A percentile compares a stretch with the other conserved stretches of the same genome.
Conservation (phyloP, 2,797 vertebrate genomes). For the Oreonectes daqikongensis region DNA sequence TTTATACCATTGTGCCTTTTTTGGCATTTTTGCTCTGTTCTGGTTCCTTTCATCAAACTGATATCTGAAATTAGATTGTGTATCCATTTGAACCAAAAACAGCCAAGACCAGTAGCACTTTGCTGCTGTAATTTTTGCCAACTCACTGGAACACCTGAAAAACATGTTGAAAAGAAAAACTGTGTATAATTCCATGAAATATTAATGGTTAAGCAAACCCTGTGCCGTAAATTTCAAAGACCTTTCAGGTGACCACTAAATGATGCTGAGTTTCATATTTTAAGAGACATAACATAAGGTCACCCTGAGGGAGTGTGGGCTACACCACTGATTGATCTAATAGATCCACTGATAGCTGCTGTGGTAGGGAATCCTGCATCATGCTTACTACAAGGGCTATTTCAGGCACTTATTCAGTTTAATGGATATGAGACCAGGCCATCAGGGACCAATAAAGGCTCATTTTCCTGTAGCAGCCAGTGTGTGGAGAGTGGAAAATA, state of each 20-base stretch:
- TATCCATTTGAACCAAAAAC: conserved; percentile 20
- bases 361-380: conserved; percentile 44
- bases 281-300: conserved; percentile 33
- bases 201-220: conserved; percentile 29
- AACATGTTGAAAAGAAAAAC: conserved; percentile 1
- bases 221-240: not conserved
- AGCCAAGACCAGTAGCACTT: conserved; percentile 22
- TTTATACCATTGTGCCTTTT: not conserved
- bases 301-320: conserved; percentile 40
- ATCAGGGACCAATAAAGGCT: conserved; percentile 68
- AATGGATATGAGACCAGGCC: conserved; percentile 71
- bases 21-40: conserved; percentile 10
- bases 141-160: not conserved
- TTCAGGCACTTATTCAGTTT: conserved; percentile 55
- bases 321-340: conserved; percentile 25
- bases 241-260: conserved; percentile 23
- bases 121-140: not conserved
- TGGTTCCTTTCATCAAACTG: conserved; percentile 15
- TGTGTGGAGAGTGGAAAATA: conserved; percentile 60
- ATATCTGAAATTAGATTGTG: conserved; percentile 33
- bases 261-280: conserved; percentile 29
- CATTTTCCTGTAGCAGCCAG: conserved; percentile 62
- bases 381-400: conserved; percentile 43
- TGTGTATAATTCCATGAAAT: conserved; percentile 3
- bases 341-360: conserved; percentile 26